phyloP scores from a whole-genome alignment of 2,888 invertebrate genomes.

The Zonitis immaculata region DNA sequence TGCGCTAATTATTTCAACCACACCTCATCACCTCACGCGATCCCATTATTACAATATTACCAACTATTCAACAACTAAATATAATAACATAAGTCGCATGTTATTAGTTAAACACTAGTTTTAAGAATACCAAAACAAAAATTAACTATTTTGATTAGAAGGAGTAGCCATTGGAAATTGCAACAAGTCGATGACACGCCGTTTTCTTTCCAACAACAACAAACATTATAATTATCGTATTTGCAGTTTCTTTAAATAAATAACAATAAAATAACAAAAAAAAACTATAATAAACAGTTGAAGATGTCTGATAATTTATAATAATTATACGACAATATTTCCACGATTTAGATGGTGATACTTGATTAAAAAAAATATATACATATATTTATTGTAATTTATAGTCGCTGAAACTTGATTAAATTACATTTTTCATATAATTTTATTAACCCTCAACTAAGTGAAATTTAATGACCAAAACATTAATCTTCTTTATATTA shows the following conservation, averaged over 20 bases:
- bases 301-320: no score
- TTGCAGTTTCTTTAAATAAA: background rate
- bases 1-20: conserved; percentile 42
- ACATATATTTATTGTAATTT: background rate
- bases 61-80: no score
- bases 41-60: conserved; percentile 33
- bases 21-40: conserved; percentile 41
- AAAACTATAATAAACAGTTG: no score
- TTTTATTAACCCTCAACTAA: background rate
- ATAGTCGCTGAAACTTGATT: background rate
- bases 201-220: background rate
- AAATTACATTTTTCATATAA: background rate
- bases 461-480: conserved; percentile 7
- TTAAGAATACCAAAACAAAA: no score
- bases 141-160: background rate
- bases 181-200: background rate
- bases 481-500: conserved; percentile 11
- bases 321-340: no score
- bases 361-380: no score
- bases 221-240: background rate
- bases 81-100: no score
- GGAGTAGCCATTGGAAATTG: background rate
- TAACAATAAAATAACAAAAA: no score
- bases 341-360: no score
- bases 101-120: no score